phyloP scores from a whole-genome alignment of 2,113 vertebrate species.

The Menura novaehollandiae region DNA sequence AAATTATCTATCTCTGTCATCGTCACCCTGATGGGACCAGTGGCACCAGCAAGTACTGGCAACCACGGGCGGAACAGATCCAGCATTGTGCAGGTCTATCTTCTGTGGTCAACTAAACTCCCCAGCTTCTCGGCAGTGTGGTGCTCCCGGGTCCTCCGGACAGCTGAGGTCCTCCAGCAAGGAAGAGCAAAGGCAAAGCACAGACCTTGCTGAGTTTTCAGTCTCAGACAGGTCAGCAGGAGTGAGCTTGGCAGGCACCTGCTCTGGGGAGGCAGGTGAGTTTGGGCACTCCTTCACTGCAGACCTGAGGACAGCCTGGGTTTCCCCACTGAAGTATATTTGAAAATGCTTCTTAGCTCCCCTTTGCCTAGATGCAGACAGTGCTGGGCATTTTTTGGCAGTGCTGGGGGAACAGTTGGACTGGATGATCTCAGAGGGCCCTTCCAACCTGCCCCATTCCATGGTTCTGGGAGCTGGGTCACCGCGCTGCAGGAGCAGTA shows the following conservation, averaged over 20 bases:
- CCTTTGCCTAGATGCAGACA: background rate
- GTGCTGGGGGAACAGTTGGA: background rate
- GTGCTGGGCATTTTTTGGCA: accelerated
- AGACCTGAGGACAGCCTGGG: background rate
- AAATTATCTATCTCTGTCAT: background rate
- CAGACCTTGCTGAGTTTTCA: background rate
- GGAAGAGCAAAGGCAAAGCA: background rate
- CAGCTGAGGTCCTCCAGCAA: background rate
- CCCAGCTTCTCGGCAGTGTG: background rate
- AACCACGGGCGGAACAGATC: background rate
- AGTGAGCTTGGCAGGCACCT: background rate
- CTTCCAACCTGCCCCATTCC: background rate
- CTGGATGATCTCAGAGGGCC: background rate
- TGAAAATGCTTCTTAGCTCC: background rate
- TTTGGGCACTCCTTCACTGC: background rate
- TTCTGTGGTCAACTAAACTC: background rate
- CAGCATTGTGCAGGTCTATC: background rate
- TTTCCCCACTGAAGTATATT: background rate
- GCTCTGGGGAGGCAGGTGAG: background rate
- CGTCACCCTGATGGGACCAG: background rate
- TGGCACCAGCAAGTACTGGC: background rate
- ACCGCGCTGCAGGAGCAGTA: background rate
- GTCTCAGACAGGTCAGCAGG: background rate
- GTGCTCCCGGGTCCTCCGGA: background rate
- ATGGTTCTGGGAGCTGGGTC: no score